Evolutionary conservation across 2,888 invertebrate species (phyloP).

Genomic region (Margaritifera margaritifera): DNA sequence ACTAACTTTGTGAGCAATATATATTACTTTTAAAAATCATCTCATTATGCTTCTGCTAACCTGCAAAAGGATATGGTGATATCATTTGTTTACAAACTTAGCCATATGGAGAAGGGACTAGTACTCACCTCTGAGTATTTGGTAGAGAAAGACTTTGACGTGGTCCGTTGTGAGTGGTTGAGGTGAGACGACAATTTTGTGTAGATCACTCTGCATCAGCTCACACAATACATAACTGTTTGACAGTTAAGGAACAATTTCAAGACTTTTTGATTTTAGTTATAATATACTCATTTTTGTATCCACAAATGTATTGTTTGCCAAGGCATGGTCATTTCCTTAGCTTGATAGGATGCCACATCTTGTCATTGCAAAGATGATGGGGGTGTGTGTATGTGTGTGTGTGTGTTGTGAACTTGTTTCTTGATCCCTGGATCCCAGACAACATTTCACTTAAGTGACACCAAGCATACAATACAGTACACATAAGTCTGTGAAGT

Average conservation of each 20-base stretch:
- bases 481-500: too few species aligned
- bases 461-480: too few species aligned
- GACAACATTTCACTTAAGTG: too few species aligned
- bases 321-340: too few species aligned
- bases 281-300: too few species aligned
- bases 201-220: slow-evolving; percentile 98
- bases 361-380: too few species aligned
- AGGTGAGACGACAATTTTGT: slow-evolving; percentile 99
- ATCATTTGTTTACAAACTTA: neutral
- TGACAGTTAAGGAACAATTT: slow-evolving; percentile 52
- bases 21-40: slow-evolving; percentile 2
- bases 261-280: neutral
- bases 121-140: slow-evolving; percentile 93
- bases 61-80: neutral
- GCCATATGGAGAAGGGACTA: neutral
- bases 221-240: slow-evolving; percentile 99
- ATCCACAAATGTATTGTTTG: too few species aligned
- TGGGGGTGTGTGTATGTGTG: too few species aligned
- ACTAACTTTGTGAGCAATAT: neutral
- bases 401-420: too few species aligned
- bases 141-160: slow-evolving; percentile 99
- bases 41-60: neutral
- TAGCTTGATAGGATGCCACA: too few species aligned
- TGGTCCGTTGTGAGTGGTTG: slow-evolving; percentile 99
- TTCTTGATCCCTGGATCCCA: too few species aligned